Base-by-base conservation (phyloP, 2,113 vertebrate genomes). In the Grallaria varia region DNA sequence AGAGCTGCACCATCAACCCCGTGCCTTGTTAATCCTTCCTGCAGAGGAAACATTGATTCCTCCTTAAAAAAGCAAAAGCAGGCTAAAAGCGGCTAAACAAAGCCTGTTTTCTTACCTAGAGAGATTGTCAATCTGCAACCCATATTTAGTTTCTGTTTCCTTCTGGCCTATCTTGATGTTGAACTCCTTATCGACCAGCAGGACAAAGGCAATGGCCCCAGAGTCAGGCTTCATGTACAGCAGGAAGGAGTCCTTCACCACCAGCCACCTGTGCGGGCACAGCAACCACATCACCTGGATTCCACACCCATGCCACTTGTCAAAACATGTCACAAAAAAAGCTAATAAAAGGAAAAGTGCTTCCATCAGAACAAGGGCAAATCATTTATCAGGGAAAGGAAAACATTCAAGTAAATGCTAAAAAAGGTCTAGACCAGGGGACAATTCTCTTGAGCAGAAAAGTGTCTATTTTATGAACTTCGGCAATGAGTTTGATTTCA, bases 231-330 rank as follows among this genome's bases (percentile, higher is more conserved):
- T 99, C 99, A 99, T 99, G 94, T 99, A 99, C 14, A 99, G 66
- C 77, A 99, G 97, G 96, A 99, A 99, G 0, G 99, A 99, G 92
- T 99, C 99, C 94, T 99, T 99, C 93, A 99, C 98, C 87, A 99
- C 98, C 97, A 99, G 91, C 99, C 99, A 99, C 96, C 99, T 99
- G 90, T 20, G 96, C 1, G 12, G 79, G 67, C 47, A 89, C 15
- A 95, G 35, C 12, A 86, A 75, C 7, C n/a, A 23, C 2, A 2
- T 20, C 60, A 94, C 40, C 47, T 23, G 33, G 6, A 44, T 35
- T 19, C 55, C 55, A 62, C 47, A 72, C 15, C 35, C 50, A 5
- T 5, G 7, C 3, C 1, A 3, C 8, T 25, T 23, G 58, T 85
- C 24, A 73, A 84, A 49, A 59, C 5, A 4, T 0, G 55, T 24